Evolutionary conservation across 2,113 vertebrate genomes (phyloP).

Genomic region (Phodopus roborovskii): DNA sequence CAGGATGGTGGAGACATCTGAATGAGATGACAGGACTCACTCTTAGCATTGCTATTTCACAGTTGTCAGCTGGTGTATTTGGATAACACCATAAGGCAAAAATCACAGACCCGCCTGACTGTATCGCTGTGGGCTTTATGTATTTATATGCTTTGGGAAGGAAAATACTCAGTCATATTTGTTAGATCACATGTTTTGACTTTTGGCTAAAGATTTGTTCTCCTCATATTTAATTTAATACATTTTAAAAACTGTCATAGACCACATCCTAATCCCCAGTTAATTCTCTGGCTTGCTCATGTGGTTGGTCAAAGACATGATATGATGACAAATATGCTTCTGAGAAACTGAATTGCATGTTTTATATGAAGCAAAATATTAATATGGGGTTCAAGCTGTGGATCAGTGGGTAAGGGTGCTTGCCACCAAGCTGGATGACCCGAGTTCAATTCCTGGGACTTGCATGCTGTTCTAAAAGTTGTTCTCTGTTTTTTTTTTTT

Average conservation of each 20-base stretch:
- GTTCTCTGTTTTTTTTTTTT: background rate
- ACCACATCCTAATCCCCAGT: background rate
- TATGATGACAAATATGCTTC: slow-evolving; percentile 14
- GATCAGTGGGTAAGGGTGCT: background rate
- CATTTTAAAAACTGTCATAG: slow-evolving; percentile 7
- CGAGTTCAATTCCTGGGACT: background rate
- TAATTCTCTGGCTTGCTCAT: slow-evolving; percentile 41
- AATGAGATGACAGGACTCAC: background rate
- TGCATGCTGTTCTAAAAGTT: no score
- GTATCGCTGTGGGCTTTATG: background rate
- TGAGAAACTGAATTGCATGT: slow-evolving; percentile 1
- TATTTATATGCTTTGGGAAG: background rate
- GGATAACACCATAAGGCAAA: background rate
- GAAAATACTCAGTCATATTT: slow-evolving; percentile 42
- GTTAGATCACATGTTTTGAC: slow-evolving; percentile 23
- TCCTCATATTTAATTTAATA: background rate
- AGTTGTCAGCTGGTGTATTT: background rate
- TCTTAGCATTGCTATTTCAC: background rate
- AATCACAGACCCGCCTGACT: background rate
- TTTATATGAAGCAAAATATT: slow-evolving; percentile 34
- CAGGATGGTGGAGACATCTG: slow-evolving; percentile 19
- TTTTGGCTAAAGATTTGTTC: slow-evolving; percentile 41
- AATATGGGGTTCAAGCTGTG: background rate
- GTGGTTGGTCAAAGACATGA: background rate
- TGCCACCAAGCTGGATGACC: no score